Evolutionary conservation across 2,888 invertebrate genomes (phyloP).

Genomic region (Luperina testacea): DNA sequence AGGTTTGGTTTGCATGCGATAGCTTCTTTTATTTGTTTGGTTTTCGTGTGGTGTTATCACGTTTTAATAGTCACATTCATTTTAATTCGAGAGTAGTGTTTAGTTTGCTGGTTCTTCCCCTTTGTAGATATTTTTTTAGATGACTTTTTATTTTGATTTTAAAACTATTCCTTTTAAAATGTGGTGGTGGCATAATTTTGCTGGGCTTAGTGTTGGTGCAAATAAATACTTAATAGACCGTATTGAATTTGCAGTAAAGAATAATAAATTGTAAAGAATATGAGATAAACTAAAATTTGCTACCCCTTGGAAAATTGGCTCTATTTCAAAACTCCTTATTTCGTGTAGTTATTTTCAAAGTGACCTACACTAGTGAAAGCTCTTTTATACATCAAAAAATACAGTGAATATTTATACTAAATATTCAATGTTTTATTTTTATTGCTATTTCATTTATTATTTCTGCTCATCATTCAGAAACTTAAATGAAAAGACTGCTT

Average conservation of each 20-base stretch:
- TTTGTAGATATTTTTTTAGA: slow-evolving; percentile 5
- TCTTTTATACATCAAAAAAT: neutral
- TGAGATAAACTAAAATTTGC: neutral
- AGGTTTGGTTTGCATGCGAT: slow-evolving; percentile 61
- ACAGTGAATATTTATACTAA: slow-evolving; percentile 1
- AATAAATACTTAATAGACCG: neutral
- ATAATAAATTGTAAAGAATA: neutral
- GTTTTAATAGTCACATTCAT: slow-evolving; percentile 4
- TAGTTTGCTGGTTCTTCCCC: slow-evolving; percentile 17
- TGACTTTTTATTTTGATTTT: neutral
- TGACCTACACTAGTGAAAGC: neutral
- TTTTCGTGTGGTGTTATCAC: slow-evolving; percentile 49
- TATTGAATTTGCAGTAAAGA: neutral
- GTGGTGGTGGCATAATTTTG: neutral
- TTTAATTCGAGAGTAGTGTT: slow-evolving; percentile 40
- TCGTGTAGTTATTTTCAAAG: neutral
- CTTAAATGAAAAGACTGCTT: slow-evolving; percentile 1
- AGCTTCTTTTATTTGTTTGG: slow-evolving; percentile 48
- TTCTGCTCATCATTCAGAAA: neutral
- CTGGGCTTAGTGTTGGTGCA: neutral
- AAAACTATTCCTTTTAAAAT: neutral
- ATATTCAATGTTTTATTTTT: neutral
- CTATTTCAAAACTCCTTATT: neutral
- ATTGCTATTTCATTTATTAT: neutral
- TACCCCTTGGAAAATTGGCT: neutral